phyloP scores from a whole-genome alignment of 2,797 vertebrate genomes.

The Sebastes melanostomus region DNA sequence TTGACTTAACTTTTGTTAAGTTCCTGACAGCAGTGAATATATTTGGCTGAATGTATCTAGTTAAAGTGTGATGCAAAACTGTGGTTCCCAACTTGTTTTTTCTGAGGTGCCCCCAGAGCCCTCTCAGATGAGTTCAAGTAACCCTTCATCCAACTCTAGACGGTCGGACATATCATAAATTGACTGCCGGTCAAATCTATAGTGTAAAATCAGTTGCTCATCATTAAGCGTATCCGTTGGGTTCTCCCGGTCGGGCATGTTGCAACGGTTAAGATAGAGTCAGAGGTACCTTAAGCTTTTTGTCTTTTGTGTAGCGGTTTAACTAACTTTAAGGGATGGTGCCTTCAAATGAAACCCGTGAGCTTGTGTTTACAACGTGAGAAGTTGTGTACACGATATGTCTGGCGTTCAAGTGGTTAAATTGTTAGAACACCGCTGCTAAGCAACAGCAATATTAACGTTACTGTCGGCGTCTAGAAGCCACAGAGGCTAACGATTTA shows the following conservation, averaged over 20 bases:
- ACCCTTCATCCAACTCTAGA: neutral
- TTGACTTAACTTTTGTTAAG: constrained; percentile 3
- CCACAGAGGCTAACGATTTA: no score
- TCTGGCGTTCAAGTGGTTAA: no score
- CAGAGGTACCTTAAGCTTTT: no score
- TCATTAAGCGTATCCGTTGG: neutral
- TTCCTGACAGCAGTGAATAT: constrained; percentile 6
- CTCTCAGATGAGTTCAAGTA: neutral
- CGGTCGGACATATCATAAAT: rapidly evolving
- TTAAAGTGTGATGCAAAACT: neutral
- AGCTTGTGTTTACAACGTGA: rapidly evolving
- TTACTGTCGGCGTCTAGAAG: no score
- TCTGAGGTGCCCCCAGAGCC: neutral
- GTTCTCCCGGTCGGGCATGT: no score
- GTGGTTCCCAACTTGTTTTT: neutral
- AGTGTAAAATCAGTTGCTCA: no score
- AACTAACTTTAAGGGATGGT: no score
- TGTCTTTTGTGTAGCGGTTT: no score
- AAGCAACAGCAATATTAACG: no score
- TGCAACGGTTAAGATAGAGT: no score
- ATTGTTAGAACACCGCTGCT: rapidly evolving
- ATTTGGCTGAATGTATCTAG: neutral
- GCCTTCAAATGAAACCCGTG: rapidly evolving
- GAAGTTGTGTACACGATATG: no score
- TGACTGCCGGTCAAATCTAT: no score